Evolutionary conservation across 2,888 invertebrate genomes (phyloP).

Genomic region (Nineta flava): DNA sequence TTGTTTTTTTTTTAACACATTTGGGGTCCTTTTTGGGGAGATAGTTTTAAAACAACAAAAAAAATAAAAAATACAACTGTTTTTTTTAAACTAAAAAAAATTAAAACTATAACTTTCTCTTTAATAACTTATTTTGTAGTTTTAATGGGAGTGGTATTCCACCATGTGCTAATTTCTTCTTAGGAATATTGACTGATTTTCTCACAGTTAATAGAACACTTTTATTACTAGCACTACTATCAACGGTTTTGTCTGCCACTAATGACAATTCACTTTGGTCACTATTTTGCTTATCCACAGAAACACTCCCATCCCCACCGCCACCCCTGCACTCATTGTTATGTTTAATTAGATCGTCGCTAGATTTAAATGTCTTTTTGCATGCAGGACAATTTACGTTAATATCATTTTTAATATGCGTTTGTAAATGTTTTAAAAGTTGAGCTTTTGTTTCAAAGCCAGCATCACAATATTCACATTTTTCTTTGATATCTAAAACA

Average conservation of each 20-base stretch:
- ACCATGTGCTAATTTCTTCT: background rate
- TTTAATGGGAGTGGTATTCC: background rate
- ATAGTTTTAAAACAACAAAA: no score
- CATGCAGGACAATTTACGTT: background rate
- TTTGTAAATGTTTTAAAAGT: background rate
- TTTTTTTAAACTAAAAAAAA: no score
- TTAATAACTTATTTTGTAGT: background rate
- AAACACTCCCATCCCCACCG: background rate
- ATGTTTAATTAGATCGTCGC: background rate
- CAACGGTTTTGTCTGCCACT: no score
- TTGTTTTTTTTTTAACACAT: no score
- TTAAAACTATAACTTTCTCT: background rate
- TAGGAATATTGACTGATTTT: background rate
- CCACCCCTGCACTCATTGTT: background rate
- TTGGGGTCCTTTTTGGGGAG: no score
- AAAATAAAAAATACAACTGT: no score
- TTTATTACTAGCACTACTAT: background rate
- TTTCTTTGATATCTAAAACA: background rate
- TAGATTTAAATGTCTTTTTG: background rate
- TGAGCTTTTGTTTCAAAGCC: background rate
- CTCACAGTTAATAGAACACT: background rate
- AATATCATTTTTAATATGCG: no score
- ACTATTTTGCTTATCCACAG: no score
- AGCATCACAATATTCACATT: slow-evolving; percentile 1
- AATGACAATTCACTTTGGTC: no score